Evolutionary conservation across 2,888 invertebrate genomes (phyloP), one percentile per base, ranked within the genome.

Genomic region (Stenchaetothrips biformis): DNA sequence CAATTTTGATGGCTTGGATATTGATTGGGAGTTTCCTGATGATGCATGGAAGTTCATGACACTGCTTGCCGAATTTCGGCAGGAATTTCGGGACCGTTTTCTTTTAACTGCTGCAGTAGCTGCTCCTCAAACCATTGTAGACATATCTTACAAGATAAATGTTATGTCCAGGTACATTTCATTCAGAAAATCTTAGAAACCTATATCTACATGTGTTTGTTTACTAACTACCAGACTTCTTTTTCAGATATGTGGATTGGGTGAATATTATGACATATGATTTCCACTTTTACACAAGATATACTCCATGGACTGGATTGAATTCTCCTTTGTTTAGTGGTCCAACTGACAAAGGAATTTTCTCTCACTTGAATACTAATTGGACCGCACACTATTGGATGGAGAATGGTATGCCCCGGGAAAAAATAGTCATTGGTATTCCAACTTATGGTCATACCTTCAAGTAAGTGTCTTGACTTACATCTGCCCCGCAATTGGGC

Each of bases 211-310:
- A 37, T 74, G 18, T 79, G 13, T 78, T 78, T 78, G 48, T 25
- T 47, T 81, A 37, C 78, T 7, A n/a, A 81, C 21, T 16, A 27
- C 79, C 47, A 79, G 27, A 37, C 9, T 4, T 49, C 9, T 79
- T 21, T 86, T 87, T 80, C 85, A 92, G 92, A 79, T 89, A 93
- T 85, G 91, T 93, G 0, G 96, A 97, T 86, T 95, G 91, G 88
- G 90, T 95, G 0, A 96, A 95, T 86, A 85, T 97, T n/a, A 97
- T 97, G 97, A 90, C 94, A 0, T 97, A 97, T 85, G 97, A 97
- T 86, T 97, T 92, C 85, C 96, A 97, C 86, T 93, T 91, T 85
- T 97, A 90, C 85, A 90, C 91, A 7, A 89, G 89, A 85, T 90
- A 90, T 82, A 92, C 93, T 1, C 96, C 96, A 0, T 91, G 95